Percentiles rank a stretch among this genome's conserved stretches.
These are phyloP conservation scores for Psettodes erumei DNA, from an alignment of 2,113 vertebrate genomes.

Conservation along the genomic window DNA sequence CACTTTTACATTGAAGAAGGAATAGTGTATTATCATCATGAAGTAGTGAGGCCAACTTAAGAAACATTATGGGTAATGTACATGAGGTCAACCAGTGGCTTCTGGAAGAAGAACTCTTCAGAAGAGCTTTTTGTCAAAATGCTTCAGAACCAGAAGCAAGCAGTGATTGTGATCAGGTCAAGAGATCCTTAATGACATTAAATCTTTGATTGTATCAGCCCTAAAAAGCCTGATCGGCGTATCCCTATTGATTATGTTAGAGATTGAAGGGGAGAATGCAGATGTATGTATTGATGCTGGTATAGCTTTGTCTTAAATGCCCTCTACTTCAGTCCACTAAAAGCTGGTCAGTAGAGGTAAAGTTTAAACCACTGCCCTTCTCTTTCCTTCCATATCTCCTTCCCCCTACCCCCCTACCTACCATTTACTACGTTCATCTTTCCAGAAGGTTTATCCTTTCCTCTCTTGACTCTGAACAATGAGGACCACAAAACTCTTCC, in stretches of 20 bases:
- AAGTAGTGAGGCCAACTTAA: neutral
- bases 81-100: neutral
- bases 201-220: slow-evolving; percentile 36
- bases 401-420: slow-evolving; percentile 29
- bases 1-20: neutral
- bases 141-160: slow-evolving; percentile 9
- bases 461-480: slow-evolving; percentile 22
- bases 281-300: slow-evolving; percentile 4
- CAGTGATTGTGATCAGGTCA: slow-evolving; percentile 3
- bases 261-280: slow-evolving; percentile 25
- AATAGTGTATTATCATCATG: neutral
- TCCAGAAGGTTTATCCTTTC: slow-evolving; percentile 4
- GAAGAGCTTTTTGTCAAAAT: slow-evolving; percentile 4
- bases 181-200: slow-evolving; percentile 34
- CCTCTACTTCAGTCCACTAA: slow-evolving; percentile 14
- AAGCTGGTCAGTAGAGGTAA: neutral
- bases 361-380: neutral
- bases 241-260: slow-evolving; percentile 26
- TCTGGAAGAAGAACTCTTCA: neutral
- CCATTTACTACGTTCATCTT: slow-evolving; percentile 15
- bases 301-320: neutral
- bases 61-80: neutral
- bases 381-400: neutral
- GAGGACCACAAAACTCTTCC: slow-evolving; percentile 9
- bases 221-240: slow-evolving; percentile 26